These are phyloP conservation scores for Leptoteleia sp. DNA, from an alignment of 1,140 invertebrate species.

Conservation along the genomic window DNA sequence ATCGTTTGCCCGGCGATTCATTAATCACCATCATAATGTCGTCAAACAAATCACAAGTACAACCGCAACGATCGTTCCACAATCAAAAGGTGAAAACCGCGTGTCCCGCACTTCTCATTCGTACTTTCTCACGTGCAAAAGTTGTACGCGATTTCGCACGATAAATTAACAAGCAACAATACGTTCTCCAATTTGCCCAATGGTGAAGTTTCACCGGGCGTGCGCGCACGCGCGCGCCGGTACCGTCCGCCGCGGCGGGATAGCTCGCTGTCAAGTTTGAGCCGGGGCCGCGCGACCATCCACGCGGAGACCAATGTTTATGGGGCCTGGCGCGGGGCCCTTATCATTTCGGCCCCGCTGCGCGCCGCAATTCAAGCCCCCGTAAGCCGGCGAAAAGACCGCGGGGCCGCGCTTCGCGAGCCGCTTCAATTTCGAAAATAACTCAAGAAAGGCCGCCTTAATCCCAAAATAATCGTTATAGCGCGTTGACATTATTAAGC, in stretches of 20 bases:
- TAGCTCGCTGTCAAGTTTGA: slow-evolving; percentile 25
- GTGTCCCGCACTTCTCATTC: slow-evolving; percentile 40
- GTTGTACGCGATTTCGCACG: slow-evolving; percentile 43
- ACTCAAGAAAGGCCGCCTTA: slow-evolving; percentile 66
- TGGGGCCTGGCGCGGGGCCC: neutral
- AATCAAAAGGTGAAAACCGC: slow-evolving; percentile 44
- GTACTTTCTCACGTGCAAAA: slow-evolving; percentile 44
- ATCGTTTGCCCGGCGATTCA: slow-evolving; percentile 9
- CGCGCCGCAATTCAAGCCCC: slow-evolving; percentile 57
- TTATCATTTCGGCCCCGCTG: neutral
- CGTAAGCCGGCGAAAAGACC: slow-evolving; percentile 49
- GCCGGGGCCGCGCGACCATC: slow-evolving; percentile 6
- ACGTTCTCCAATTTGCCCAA: slow-evolving; percentile 36
- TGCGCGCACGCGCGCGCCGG: neutral
- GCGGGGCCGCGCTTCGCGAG: slow-evolving; percentile 4
- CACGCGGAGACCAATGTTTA: too few relatives aligned
- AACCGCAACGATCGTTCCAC: slow-evolving; percentile 27
- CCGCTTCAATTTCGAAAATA: slow-evolving; percentile 64
- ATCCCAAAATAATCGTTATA: slow-evolving; percentile 67
- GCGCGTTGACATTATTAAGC: slow-evolving; percentile 65
- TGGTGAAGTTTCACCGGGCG: slow-evolving; percentile 14
- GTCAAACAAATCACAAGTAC: slow-evolving; percentile 32
- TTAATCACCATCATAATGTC: slow-evolving; percentile 35
- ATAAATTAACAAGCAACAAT: slow-evolving; percentile 49
- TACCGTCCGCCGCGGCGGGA: neutral